A percentile compares a stretch with the other conserved stretches of the same genome.
phyloP scores from a whole-genome alignment of 2,113 vertebrate species.

The Oplegnathus fasciatus region DNA sequence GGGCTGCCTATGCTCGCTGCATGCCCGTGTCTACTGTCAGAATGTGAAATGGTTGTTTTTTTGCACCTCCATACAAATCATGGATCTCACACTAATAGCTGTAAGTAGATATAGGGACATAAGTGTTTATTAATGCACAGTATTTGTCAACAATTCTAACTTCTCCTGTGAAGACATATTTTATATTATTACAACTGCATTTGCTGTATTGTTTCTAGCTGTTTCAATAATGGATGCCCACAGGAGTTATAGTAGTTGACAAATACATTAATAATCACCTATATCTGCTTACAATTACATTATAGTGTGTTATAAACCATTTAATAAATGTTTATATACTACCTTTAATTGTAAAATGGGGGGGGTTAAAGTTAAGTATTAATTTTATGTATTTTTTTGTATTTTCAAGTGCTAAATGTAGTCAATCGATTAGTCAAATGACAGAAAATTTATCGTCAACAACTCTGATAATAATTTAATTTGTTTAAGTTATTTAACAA shows the following conservation, averaged over 20 bases:
- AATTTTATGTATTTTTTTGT: too few species aligned
- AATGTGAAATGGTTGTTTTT: slow-evolving; percentile 5
- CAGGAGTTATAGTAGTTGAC: not conserved
- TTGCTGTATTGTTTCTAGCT: not conserved
- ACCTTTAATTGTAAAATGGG: too few species aligned
- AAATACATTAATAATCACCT: not conserved
- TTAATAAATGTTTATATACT: not conserved
- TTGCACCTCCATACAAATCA: slow-evolving; percentile 8
- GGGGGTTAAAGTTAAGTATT: too few species aligned
- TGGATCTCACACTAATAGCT: not conserved
- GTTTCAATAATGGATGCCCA: not conserved
- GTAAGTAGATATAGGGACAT: too few species aligned
- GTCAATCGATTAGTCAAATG: too few species aligned
- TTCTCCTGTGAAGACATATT: not conserved
- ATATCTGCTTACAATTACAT: not conserved
- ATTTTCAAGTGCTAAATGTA: too few species aligned
- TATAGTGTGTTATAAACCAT: not conserved
- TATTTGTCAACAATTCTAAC: not conserved
- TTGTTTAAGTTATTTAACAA: too few species aligned
- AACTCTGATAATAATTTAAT: too few species aligned
- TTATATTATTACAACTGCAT: too few species aligned
- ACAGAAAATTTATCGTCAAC: too few species aligned
- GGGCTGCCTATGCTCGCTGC: slow-evolving; percentile 52
- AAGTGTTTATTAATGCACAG: not conserved
- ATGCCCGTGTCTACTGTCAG: slow-evolving; percentile 20